Percentiles rank a stretch among this genome's conserved stretches.
Conservation (phyloP, 2,113 vertebrate genomes). For the Gopherus flavomarginatus region DNA sequence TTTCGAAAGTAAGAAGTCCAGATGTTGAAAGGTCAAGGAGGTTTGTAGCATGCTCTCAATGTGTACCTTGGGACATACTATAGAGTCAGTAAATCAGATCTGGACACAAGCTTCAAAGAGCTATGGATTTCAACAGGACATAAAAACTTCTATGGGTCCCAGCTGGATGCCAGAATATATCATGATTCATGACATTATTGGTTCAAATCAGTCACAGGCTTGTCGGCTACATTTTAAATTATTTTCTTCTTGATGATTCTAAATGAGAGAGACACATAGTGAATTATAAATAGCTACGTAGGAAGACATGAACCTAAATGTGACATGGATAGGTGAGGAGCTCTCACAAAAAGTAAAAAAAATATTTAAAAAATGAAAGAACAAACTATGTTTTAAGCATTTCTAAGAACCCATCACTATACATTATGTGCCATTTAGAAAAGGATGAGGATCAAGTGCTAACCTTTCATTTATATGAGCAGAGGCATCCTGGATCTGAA, state of each 20-base stretch:
- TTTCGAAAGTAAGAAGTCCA: background rate
- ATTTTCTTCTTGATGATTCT: background rate
- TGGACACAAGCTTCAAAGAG: background rate
- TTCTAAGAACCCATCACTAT: background rate
- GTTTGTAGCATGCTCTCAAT: background rate
- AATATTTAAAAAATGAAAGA: background rate
- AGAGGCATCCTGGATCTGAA: background rate
- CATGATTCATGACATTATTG: background rate
- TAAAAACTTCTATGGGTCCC: background rate
- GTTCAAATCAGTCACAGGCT: background rate
- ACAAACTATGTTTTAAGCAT: background rate
- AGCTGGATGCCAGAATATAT: background rate
- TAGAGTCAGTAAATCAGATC: background rate
- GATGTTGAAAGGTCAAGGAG: background rate
- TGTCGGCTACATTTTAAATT: background rate
- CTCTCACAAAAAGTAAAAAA: background rate
- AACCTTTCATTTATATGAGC: background rate
- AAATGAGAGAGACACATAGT: background rate
- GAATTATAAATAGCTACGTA: background rate
- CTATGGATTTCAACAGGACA: background rate
- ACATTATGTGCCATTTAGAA: background rate
- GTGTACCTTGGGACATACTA: background rate
- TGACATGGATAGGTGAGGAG: background rate
- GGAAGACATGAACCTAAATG: background rate
- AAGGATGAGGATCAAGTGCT: background rate